Evolutionary conservation across 2,113 vertebrate genomes (phyloP).

Genomic region (Vidua macroura): DNA sequence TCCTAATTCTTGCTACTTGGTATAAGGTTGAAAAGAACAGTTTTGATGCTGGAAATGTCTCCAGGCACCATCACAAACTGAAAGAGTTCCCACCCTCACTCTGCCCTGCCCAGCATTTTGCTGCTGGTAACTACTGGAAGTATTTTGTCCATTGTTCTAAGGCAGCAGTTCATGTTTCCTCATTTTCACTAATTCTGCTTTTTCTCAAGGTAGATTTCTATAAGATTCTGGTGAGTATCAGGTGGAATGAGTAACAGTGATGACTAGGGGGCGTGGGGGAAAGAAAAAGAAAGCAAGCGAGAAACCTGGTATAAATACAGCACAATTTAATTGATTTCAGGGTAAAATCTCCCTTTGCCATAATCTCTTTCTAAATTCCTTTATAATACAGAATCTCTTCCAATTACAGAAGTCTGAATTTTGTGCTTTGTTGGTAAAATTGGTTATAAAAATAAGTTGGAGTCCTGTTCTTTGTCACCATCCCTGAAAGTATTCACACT

Average conservation of each 20-base stretch:
- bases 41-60: not conserved
- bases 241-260: not conserved
- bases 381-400: not conserved
- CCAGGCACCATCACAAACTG: fast-evolving
- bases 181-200: not conserved
- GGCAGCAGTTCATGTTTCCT: not conserved
- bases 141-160: not conserved
- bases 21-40: not conserved
- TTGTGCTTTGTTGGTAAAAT: not conserved
- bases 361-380: not conserved
- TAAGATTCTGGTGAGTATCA: not conserved
- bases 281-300: not conserved
- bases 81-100: not conserved
- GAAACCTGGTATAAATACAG: not conserved
- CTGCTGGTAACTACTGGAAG: not conserved
- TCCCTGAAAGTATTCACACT: not conserved
- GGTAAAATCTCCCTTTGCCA: not conserved
- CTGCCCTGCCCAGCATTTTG: not conserved
- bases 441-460: not conserved
- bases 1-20: not conserved
- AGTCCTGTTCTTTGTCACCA: not conserved
- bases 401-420: not conserved
- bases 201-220: not conserved
- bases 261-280: fast-evolving
- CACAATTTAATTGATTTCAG: not conserved